Percentiles rank a stretch among this genome's conserved stretches.
These are phyloP conservation scores for Epizoanthus stellaris DNA, from an alignment of 92 coral and sea anemone genomes.

Conservation along the genomic window DNA sequence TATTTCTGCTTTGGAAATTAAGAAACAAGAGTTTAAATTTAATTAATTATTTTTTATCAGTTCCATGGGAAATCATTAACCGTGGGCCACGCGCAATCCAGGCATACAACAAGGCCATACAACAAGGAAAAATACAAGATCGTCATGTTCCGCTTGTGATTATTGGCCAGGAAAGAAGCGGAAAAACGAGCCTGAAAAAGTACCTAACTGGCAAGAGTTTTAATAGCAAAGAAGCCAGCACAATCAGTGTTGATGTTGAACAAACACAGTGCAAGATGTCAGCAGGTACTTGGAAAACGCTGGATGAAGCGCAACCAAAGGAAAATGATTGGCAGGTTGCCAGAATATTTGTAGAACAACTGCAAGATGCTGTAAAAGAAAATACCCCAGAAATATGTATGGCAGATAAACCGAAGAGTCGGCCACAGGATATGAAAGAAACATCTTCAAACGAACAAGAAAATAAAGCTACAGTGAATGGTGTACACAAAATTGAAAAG, in stretches of 20 bases:
- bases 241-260: constrained; percentile 14
- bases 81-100: constrained; percentile 13
- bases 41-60: background rate
- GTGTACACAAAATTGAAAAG: background rate
- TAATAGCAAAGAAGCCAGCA: constrained; percentile 3
- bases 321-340: constrained; percentile 6
- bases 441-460: background rate
- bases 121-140: constrained; percentile 23
- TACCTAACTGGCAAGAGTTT: constrained; percentile 11
- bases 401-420: background rate
- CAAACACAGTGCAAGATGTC: background rate
- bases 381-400: no score
- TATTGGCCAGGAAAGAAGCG: constrained; percentile 36
- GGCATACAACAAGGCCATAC: constrained; percentile 27
- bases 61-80: background rate
- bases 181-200: constrained; percentile 21
- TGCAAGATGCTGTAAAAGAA: background rate
- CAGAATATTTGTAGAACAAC: background rate
- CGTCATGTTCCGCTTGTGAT: constrained; percentile 19
- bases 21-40: no score
- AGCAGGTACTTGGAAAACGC: constrained; percentile 1
- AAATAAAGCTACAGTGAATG: background rate
- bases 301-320: background rate
- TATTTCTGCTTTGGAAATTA: no score
- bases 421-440: no score